Evolutionary conservation across 2,113 vertebrate species (phyloP).

Genomic region (Gymnogyps californianus): DNA sequence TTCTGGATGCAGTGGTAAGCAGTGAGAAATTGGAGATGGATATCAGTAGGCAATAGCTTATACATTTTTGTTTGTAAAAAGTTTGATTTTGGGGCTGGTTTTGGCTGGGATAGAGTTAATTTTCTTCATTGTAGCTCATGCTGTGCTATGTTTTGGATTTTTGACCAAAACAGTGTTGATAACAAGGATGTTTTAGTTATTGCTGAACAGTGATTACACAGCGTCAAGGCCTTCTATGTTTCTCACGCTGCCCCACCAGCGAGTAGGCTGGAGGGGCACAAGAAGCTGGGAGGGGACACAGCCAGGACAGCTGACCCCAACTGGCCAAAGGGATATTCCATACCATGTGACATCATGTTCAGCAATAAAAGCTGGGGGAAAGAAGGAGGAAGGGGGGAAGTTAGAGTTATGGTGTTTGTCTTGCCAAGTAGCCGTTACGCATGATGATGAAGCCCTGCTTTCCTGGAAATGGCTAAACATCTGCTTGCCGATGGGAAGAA

Average conservation of each 20-base stretch:
- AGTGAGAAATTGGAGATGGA: background rate
- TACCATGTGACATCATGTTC: fast-evolving
- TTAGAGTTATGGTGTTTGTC: background rate
- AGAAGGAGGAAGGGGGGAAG: background rate
- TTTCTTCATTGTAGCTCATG: background rate
- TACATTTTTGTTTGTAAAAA: background rate
- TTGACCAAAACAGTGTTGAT: background rate
- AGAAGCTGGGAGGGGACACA: background rate
- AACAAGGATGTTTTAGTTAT: background rate
- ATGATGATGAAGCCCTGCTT: background rate
- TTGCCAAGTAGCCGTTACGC: background rate
- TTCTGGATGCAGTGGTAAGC: conserved; percentile 92
- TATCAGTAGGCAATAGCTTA: background rate
- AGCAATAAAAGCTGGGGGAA: background rate
- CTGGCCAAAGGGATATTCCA: background rate
- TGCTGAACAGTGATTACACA: background rate
- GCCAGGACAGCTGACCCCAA: background rate
- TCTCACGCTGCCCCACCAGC: background rate
- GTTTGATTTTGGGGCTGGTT: background rate
- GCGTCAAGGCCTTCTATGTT: background rate
- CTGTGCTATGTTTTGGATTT: background rate
- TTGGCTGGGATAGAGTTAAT: background rate
- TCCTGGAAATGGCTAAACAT: background rate
- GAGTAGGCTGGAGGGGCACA: background rate
- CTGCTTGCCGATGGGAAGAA: background rate